Evolutionary conservation across 1,140 invertebrate genomes (phyloP).

Genomic region (Drosophila sulfurigaster): DNA sequence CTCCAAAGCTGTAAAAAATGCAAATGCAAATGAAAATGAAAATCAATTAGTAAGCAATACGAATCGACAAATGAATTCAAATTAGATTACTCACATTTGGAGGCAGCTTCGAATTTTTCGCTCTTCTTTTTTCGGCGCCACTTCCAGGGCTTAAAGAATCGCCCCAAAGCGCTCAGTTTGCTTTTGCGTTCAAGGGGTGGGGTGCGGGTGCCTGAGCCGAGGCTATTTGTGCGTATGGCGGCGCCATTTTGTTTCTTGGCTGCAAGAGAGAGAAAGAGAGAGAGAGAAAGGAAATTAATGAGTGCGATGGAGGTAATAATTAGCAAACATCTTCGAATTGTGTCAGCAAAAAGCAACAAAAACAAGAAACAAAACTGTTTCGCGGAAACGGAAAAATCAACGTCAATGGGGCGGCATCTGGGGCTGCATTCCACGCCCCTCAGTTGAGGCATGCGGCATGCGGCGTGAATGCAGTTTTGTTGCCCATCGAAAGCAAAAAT

Average conservation of each 20-base stretch:
- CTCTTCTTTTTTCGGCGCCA: constrained; percentile 99
- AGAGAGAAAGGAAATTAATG: constrained; percentile 7
- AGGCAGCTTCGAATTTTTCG: constrained; percentile 98
- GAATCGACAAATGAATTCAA: background rate
- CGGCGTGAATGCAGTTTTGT: constrained; percentile 12
- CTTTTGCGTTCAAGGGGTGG: constrained; percentile 94
- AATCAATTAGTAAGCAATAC: background rate
- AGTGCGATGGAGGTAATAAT: constrained; percentile 33
- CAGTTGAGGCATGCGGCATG: constrained; percentile 31
- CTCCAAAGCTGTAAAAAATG: constrained; percentile 92
- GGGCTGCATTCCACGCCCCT: constrained; percentile 54
- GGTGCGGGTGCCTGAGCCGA: constrained; percentile 92
- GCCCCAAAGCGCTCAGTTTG: constrained; percentile 96
- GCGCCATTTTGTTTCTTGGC: constrained; percentile 97
- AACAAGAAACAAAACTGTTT: constrained; percentile 22
- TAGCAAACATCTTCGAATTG: constrained; percentile 42
- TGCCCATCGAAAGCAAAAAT: constrained; percentile 50
- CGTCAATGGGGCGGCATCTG: constrained; percentile 43
- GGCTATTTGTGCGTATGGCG: constrained; percentile 93
- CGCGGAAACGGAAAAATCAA: constrained; percentile 59
- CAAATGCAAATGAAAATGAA: background rate
- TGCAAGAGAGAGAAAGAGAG: constrained; percentile 86
- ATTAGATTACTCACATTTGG: constrained; percentile 92
- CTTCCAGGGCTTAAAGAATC: constrained; percentile 99
- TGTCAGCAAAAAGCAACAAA: constrained; percentile 20